Conservation (phyloP, 2,888 invertebrate species). For the Ormyrus pomaceus region DNA sequence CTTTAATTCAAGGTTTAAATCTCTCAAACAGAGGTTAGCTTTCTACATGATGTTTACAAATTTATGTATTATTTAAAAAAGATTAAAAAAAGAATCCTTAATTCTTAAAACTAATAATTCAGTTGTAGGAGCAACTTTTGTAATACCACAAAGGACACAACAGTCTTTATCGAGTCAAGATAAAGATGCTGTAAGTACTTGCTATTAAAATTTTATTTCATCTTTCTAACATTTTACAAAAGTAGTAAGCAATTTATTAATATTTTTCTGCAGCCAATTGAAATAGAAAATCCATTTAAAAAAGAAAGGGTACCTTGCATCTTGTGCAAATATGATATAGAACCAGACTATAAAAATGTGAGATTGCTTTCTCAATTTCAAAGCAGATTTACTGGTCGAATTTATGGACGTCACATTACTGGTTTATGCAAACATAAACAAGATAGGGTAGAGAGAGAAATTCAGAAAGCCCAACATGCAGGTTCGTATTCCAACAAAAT, state of each 20-base stretch:
- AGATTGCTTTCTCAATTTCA: conserved; percentile 96
- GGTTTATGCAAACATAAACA: conserved; percentile 93
- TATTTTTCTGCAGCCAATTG: conserved; percentile 62
- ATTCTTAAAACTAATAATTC: background rate
- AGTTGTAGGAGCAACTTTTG: conserved; percentile 17
- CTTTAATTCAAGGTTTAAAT: conserved; percentile 20
- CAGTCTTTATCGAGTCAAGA: background rate
- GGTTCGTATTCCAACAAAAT: conserved; percentile 73
- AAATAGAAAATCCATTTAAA: conserved; percentile 84
- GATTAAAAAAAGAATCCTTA: background rate
- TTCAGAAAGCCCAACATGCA: conserved; percentile 84
- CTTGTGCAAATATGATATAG: conserved; percentile 88
- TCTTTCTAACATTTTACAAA: too few relatives aligned
- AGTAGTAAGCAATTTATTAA: background rate
- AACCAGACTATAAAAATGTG: conserved; percentile 93
- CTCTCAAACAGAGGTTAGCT: conserved; percentile 49
- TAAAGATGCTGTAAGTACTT: conserved; percentile 40
- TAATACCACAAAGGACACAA: conserved; percentile 16
- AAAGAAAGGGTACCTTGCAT: conserved; percentile 86
- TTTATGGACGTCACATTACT: conserved; percentile 95
- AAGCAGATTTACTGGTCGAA: conserved; percentile 94
- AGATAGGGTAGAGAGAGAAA: conserved; percentile 83
- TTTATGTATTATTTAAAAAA: background rate
- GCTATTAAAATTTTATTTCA: too few relatives aligned
- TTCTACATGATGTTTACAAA: background rate